Conservation (phyloP, 1,140 invertebrate genomes). For the Drosophila subpulchrella region DNA sequence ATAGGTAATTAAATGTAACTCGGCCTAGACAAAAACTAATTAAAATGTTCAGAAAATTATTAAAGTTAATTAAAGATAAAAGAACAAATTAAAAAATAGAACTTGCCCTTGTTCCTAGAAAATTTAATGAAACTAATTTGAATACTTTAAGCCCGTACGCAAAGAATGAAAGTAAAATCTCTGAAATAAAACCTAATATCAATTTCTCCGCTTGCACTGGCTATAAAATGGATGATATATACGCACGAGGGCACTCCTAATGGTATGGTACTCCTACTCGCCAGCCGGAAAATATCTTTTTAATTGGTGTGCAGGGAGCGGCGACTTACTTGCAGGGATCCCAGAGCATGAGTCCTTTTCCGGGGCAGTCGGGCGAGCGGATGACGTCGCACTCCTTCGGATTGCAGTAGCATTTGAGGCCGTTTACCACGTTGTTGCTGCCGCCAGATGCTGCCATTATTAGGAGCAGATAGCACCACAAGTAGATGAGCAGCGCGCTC, state of each 20-base stretch:
- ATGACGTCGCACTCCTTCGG: slow-evolving; percentile 86
- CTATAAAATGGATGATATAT: slow-evolving; percentile 43
- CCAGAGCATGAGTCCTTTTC: slow-evolving; percentile 86
- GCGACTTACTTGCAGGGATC: slow-evolving; percentile 86
- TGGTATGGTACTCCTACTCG: neutral
- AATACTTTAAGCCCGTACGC: neutral
- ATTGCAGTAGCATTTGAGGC: slow-evolving; percentile 86
- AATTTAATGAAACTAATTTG: neutral
- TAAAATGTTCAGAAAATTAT: neutral
- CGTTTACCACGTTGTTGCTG: slow-evolving; percentile 78
- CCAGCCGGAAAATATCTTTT: slow-evolving; percentile 21
- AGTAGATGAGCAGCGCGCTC: slow-evolving; percentile 81
- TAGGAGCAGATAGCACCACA: slow-evolving; percentile 80
- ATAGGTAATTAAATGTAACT: too few relatives aligned
- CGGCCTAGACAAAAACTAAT: too few relatives aligned
- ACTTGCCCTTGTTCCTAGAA: neutral
- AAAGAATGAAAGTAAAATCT: neutral
- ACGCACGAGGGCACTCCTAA: slow-evolving; percentile 4
- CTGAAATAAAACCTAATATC: slow-evolving; percentile 15
- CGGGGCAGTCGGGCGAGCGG: slow-evolving; percentile 85
- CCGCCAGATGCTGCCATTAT: slow-evolving; percentile 81
- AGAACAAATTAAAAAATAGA: neutral
- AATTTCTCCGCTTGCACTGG: neutral
- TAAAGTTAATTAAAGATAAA: neutral
- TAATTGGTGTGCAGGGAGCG: slow-evolving; percentile 9